phyloP scores from a whole-genome alignment of 1,140 invertebrate genomes.

The Heliconius hewitsoni region DNA sequence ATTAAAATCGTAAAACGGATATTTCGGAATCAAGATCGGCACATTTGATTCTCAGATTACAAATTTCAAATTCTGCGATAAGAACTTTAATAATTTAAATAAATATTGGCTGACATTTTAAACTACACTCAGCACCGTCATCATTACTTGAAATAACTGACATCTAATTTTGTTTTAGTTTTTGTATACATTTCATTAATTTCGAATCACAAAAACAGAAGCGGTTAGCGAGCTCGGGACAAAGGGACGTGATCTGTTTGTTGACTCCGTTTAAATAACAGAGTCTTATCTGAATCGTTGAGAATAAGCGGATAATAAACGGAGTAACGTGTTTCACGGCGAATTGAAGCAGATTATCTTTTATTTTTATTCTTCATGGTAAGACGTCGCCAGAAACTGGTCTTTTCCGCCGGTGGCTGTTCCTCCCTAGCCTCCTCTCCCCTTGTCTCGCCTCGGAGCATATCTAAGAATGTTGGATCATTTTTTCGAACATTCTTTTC shows the following conservation, averaged over 20 bases:
- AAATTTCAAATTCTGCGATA: not conserved
- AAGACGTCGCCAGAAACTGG: constrained; percentile 87
- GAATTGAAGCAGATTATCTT: constrained; percentile 79
- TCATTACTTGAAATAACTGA: not conserved
- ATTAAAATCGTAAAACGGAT: too few relatives aligned
- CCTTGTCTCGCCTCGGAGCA: constrained; percentile 84
- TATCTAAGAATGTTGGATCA: constrained; percentile 87
- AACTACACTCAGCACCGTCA: not conserved
- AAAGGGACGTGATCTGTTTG: not conserved
- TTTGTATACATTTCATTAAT: constrained; percentile 3
- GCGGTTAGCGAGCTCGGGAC: not conserved
- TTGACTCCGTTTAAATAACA: not conserved
- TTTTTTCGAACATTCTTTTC: constrained; percentile 83
- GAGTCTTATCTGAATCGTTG: not conserved
- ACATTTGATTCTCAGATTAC: not conserved
- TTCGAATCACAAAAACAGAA: not conserved
- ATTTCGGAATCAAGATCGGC: not conserved
- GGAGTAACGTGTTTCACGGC: constrained; percentile 46
- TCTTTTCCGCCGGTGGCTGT: constrained; percentile 83
- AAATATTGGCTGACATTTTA: not conserved
- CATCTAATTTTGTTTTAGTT: not conserved
- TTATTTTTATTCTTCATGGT: constrained; percentile 87
- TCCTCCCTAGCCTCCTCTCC: constrained; percentile 80
- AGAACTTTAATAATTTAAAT: not conserved
- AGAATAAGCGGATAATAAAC: constrained; percentile 24